Percentiles rank a stretch among this genome's conserved stretches.
Evolutionary conservation across 1,140 invertebrate species (phyloP).

Genomic region (Platorchestia sp.): DNA sequence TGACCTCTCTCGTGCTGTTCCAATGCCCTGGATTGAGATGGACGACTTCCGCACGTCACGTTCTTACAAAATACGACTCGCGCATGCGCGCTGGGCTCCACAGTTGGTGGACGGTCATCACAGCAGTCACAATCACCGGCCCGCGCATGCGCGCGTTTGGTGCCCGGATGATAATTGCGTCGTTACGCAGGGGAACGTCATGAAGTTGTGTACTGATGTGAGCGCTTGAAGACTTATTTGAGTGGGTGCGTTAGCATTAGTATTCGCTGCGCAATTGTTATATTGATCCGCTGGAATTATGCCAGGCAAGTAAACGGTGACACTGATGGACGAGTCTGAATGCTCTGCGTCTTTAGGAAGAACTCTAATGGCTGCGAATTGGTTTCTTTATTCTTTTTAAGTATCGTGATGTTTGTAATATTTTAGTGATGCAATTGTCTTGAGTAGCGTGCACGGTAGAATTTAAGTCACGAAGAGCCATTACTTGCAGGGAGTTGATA

Average conservation of each 20-base stretch:
- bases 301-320: background rate
- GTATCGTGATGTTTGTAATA: background rate
- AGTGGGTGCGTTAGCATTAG: background rate
- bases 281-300: background rate
- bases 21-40: background rate
- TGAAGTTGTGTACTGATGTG: background rate
- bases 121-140: background rate
- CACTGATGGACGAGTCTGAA: background rate
- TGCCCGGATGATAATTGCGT: background rate
- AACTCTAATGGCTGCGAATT: background rate
- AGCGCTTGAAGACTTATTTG: background rate
- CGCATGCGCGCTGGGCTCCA: background rate
- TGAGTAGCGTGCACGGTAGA: background rate
- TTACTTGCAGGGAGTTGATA: background rate
- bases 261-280: background rate
- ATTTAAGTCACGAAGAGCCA: background rate
- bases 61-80: background rate
- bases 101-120: background rate
- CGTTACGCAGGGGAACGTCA: background rate
- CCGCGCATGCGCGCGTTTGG: background rate
- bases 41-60: slow-evolving; percentile 11
- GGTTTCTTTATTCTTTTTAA: background rate
- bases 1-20: background rate
- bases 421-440: background rate
- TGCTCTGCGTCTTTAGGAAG: background rate